phyloP scores from a whole-genome alignment of 2,888 invertebrate species.

The Anthophora plumipes region DNA sequence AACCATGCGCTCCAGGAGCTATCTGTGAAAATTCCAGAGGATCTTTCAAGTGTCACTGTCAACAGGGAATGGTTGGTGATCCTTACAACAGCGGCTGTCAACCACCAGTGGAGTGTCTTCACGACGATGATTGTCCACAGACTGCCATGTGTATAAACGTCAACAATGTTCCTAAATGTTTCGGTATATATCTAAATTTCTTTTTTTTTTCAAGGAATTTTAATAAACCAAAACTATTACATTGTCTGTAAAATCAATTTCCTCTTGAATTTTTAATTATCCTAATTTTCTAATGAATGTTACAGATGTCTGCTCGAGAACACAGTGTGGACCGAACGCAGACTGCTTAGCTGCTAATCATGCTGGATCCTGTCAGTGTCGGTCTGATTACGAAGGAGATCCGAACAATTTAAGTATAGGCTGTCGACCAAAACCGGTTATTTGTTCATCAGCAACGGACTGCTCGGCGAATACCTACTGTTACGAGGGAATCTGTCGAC shows the following conservation, averaged over 20 bases:
- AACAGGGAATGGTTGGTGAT: slow-evolving; percentile 92
- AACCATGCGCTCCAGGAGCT: slow-evolving; percentile 93
- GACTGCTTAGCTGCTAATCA: slow-evolving; percentile 93
- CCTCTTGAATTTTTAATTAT: not conserved
- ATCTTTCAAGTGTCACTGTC: slow-evolving; percentile 92
- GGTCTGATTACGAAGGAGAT: slow-evolving; percentile 91
- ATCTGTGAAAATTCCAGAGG: slow-evolving; percentile 92
- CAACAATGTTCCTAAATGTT: slow-evolving; percentile 92
- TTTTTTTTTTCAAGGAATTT: no score
- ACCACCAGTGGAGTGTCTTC: slow-evolving; percentile 92
- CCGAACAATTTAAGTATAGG: slow-evolving; percentile 89
- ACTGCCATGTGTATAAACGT: slow-evolving; percentile 91
- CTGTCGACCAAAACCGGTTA: slow-evolving; percentile 90
- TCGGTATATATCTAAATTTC: slow-evolving; percentile 84
- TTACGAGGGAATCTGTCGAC: slow-evolving; percentile 92
- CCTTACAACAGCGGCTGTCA: slow-evolving; percentile 93
- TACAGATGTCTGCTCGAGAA: slow-evolving; percentile 91
- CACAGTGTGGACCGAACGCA: slow-evolving; percentile 92
- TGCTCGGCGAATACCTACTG: slow-evolving; percentile 93
- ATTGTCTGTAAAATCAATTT: not conserved
- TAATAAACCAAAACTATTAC: no score
- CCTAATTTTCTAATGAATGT: slow-evolving; percentile 28
- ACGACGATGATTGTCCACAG: slow-evolving; percentile 92
- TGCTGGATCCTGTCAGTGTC: slow-evolving; percentile 91
- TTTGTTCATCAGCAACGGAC: slow-evolving; percentile 90